These are phyloP conservation scores for Plusia festucae DNA, from an alignment of 2,888 invertebrate species.

Conservation along the genomic window DNA sequence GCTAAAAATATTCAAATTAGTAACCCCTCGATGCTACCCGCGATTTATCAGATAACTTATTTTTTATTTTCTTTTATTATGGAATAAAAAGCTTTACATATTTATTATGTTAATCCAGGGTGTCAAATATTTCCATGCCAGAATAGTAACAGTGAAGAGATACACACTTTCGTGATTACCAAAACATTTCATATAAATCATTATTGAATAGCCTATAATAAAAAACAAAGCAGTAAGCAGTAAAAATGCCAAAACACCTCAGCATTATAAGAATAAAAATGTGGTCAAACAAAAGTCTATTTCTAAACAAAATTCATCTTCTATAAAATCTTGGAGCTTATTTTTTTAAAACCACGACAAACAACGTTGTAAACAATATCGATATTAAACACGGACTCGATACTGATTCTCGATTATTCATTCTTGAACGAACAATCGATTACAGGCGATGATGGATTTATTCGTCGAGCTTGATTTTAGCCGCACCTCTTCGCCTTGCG, in stretches of 20 bases:
- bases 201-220: neutral
- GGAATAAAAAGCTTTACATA: no score
- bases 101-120: no score
- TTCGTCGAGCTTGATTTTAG: slow-evolving; percentile 53
- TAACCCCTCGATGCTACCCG: no score
- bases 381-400: slow-evolving; percentile 51
- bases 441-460: slow-evolving; percentile 74
- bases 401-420: slow-evolving; percentile 69
- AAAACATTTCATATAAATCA: neutral
- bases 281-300: slow-evolving; percentile 28
- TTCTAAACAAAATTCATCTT: slow-evolving; percentile 32
- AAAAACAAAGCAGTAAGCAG: neutral
- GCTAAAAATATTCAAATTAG: no score
- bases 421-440: slow-evolving; percentile 72
- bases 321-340: slow-evolving; percentile 17
- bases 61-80: no score
- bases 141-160: no score
- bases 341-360: slow-evolving; percentile 48
- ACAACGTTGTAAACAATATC: slow-evolving; percentile 51
- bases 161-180: no score
- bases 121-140: no score
- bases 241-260: slow-evolving; percentile 23
- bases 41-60: no score
- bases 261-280: slow-evolving; percentile 17
- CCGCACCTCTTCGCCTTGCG: slow-evolving; percentile 32